Evolutionary conservation across 2,797 vertebrate genomes (phyloP).

Genomic region (Mycteria americana): DNA sequence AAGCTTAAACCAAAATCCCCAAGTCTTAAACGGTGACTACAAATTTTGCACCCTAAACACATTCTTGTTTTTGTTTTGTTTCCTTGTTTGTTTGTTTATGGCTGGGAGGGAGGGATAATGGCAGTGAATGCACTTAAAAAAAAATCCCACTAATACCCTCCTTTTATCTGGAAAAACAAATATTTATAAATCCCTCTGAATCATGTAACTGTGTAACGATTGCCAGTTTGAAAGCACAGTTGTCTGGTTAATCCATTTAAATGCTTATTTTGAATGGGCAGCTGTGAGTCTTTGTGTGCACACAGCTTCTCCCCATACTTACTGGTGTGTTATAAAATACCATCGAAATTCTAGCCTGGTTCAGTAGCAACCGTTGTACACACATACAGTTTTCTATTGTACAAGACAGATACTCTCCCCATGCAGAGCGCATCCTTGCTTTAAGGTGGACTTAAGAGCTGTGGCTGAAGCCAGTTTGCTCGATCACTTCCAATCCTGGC

Average conservation of each 20-base stretch:
- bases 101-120: background rate
- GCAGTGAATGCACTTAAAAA: background rate
- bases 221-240: conserved; percentile 15
- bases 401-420: background rate
- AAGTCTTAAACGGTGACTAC: background rate
- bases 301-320: background rate
- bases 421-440: background rate
- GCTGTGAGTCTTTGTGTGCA: conserved; percentile 12
- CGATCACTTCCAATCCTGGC: background rate
- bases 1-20: background rate
- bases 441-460: background rate
- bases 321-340: background rate
- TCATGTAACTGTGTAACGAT: background rate
- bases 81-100: conserved; percentile 10
- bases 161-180: conserved; percentile 41
- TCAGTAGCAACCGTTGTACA: background rate
- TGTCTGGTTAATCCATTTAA: conserved; percentile 45
- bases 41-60: background rate
- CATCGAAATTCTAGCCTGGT: background rate
- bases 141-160: background rate
- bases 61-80: background rate
- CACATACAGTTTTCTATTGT: background rate
- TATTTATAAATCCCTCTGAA: conserved; percentile 43
- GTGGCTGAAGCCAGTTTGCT: background rate
- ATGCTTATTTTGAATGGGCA: conserved; percentile 44